Base-by-base conservation (phyloP, 2,113 vertebrate species). In the Silurus glanis region DNA sequence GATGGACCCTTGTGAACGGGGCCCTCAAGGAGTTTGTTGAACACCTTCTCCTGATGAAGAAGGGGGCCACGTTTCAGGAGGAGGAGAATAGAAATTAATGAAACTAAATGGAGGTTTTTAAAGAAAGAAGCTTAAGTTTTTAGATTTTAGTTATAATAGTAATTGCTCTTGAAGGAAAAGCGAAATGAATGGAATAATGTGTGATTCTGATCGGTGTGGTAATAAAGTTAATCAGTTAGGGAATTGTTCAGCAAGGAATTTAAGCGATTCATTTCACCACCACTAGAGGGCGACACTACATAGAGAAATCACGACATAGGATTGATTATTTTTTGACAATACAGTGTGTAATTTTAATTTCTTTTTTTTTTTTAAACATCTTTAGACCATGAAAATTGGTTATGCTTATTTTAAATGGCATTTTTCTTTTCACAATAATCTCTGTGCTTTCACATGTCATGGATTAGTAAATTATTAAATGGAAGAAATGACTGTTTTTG, bases 11-110 rank as follows among this genome's bases (percentile, higher is more conserved):
- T n/a, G n/a, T n/a, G n/a, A n/a, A 61, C 0, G 97, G 97, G 0
- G 96, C 97, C 0, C 59, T 98, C 80, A 89, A 95, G n/a, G 97
- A 99, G 92, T 98, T 99, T 9, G 93, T 94, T 0, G 96, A 98
- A 8, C 94, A 97, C 92, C 95, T 99, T 83, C 95, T 95, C 49
- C 93, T 95, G 25, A 92, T 96, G 51, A 93, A 95, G 16, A 91
- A 96, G 71, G 96, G 94, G 74, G 94, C 95, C 16, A 95, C 93
- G 56, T 88, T 88, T 1, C 83, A 91, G 62, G 81, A 83, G 85
- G 71, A 90, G 58, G 90, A 91, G 76, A 25, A 58, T 51, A 61
- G 45, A 66, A 47, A 37, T 2, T 0, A 37, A 75, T 84, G 53
- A 45, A 61, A 17, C 5, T 13, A 7, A 9, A 9, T 66, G 23